Conservation (phyloP, 2,888 invertebrate species). For the Sylvicola cinctus region DNA sequence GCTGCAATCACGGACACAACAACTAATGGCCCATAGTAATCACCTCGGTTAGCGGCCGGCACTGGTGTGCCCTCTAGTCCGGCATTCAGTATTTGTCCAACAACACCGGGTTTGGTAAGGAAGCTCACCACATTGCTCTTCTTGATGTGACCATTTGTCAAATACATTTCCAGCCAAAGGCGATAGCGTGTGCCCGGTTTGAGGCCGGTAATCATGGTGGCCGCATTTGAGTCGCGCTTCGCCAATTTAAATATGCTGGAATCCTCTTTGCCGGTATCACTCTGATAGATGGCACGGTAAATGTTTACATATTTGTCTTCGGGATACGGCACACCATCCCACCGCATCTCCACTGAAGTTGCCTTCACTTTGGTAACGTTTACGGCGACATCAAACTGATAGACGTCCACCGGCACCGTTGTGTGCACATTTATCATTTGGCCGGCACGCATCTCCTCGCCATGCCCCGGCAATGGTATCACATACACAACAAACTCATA, state of each 20-base stretch:
- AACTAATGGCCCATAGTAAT: slow-evolving; percentile 76
- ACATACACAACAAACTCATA: slow-evolving; percentile 72
- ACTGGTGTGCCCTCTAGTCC: slow-evolving; percentile 30
- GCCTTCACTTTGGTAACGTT: slow-evolving; percentile 57
- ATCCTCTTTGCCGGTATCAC: slow-evolving; percentile 50
- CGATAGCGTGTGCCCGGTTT: slow-evolving; percentile 66
- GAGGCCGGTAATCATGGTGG: slow-evolving; percentile 41
- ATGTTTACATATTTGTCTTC: slow-evolving; percentile 80
- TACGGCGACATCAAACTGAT: slow-evolving; percentile 60
- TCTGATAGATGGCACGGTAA: slow-evolving; percentile 65
- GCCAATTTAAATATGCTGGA: slow-evolving; percentile 51
- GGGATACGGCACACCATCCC: slow-evolving; percentile 72
- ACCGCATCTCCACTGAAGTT: slow-evolving; percentile 54
- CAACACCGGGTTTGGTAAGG: slow-evolving; percentile 53
- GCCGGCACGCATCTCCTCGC: slow-evolving; percentile 55
- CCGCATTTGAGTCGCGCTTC: slow-evolving; percentile 46
- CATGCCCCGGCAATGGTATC: slow-evolving; percentile 61
- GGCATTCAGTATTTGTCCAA: slow-evolving; percentile 19
- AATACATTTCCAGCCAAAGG: slow-evolving; percentile 72
- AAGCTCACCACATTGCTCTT: slow-evolving; percentile 80
- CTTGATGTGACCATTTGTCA: slow-evolving; percentile 76
- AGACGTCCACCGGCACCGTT: slow-evolving; percentile 48
- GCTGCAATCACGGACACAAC: slow-evolving; percentile 76
- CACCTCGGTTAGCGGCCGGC: slow-evolving; percentile 29
- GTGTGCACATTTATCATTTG: slow-evolving; percentile 49